phyloP scores from a whole-genome alignment of 2,888 invertebrate species.

The Brachyptera putata region DNA sequence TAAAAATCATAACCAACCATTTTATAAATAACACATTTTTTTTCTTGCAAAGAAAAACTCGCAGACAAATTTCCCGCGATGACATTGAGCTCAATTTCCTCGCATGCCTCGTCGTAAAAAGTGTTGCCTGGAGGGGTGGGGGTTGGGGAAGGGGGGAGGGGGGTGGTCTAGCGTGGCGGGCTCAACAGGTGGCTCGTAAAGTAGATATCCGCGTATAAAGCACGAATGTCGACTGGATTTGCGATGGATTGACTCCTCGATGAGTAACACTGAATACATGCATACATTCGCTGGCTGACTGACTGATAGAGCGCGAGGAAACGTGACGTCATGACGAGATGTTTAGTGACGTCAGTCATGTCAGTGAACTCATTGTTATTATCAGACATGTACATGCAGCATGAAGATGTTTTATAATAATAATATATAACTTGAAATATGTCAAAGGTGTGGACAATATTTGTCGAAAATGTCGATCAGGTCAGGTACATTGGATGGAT shows the following conservation, averaged over 20 bases:
- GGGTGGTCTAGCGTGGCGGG: conserved; percentile 26
- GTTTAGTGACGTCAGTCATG: too few relatives aligned
- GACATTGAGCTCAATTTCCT: conserved; percentile 32
- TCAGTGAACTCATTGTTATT: too few relatives aligned
- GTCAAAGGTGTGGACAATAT: too few relatives aligned
- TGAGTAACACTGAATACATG: conserved; percentile 25
- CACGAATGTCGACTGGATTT: conserved; percentile 30
- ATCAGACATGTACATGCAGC: too few relatives aligned
- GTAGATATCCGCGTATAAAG: conserved; percentile 50
- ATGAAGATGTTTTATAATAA: too few relatives aligned
- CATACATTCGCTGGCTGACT: background rate
- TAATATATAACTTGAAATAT: too few relatives aligned
- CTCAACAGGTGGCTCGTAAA: conserved; percentile 52
- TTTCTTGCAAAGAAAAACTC: background rate
- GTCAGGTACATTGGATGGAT: too few relatives aligned
- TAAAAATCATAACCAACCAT: too few relatives aligned
- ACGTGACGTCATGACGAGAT: too few relatives aligned
- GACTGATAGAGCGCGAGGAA: too few relatives aligned
- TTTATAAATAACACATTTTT: too few relatives aligned
- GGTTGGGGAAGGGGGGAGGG: background rate
- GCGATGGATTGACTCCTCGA: conserved; percentile 31
- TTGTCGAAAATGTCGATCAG: too few relatives aligned
- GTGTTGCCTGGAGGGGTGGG: conserved; percentile 13
- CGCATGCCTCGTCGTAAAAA: conserved; percentile 13
- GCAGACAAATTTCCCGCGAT: conserved; percentile 30